phyloP scores from a whole-genome alignment of 2,113 vertebrate genomes.

The Bettongia penicillata region DNA sequence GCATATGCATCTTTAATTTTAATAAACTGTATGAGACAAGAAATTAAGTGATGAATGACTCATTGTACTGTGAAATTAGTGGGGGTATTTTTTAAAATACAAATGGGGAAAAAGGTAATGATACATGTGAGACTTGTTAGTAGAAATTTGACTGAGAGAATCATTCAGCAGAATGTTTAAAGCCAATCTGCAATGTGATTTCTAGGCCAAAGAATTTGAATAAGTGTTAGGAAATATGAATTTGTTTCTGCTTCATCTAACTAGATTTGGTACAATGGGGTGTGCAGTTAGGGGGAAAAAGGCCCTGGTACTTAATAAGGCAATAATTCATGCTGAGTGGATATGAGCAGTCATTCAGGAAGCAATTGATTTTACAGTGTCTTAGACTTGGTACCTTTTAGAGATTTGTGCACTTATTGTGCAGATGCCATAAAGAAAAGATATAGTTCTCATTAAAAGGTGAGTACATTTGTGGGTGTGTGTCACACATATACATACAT shows the following conservation, averaged over 20 bases:
- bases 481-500: background rate
- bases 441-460: slow-evolving; percentile 69
- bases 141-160: slow-evolving; percentile 57
- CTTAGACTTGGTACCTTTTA: slow-evolving; percentile 66
- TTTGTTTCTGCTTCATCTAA: slow-evolving; percentile 73
- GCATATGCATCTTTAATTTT: slow-evolving; percentile 59
- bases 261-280: slow-evolving; percentile 67
- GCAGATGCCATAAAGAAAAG: slow-evolving; percentile 68
- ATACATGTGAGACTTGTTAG: slow-evolving; percentile 57
- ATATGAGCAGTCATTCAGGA: slow-evolving; percentile 79
- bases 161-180: slow-evolving; percentile 48
- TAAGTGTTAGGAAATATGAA: slow-evolving; percentile 74
- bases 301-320: slow-evolving; percentile 84
- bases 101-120: slow-evolving; percentile 29
- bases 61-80: slow-evolving; percentile 66
- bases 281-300: slow-evolving; percentile 75
- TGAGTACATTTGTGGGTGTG: slow-evolving; percentile 52
- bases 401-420: slow-evolving; percentile 69
- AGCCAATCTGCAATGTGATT: slow-evolving; percentile 63
- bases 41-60: slow-evolving; percentile 65
- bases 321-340: slow-evolving; percentile 84
- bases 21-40: slow-evolving; percentile 45
- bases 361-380: slow-evolving; percentile 82
- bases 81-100: slow-evolving; percentile 59
- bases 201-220: slow-evolving; percentile 72